Evolutionary conservation across 2,113 vertebrate genomes (phyloP).

Genomic region (Mesembrinibis cayennensis): DNA sequence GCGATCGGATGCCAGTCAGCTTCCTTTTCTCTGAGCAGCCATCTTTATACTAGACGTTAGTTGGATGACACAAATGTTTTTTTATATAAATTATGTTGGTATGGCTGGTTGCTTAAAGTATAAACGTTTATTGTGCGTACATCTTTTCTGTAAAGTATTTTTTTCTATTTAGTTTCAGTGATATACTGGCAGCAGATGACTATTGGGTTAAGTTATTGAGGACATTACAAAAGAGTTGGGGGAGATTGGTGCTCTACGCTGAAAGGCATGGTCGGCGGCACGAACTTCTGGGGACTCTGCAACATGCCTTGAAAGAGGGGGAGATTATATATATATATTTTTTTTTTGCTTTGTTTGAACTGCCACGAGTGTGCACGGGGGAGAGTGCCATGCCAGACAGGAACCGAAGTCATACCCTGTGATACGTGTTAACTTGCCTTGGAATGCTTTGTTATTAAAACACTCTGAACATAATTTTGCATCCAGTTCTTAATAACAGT

Average conservation of each 20-base stretch:
- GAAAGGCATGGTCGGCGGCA: constrained; percentile 35
- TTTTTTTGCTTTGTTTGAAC: background rate
- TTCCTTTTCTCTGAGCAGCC: constrained; percentile 77
- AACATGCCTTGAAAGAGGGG: constrained; percentile 32
- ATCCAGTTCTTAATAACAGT: background rate
- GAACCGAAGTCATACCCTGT: background rate
- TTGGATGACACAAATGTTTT: constrained; percentile 69
- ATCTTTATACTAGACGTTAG: constrained; percentile 75
- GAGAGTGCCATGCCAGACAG: background rate
- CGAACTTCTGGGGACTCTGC: constrained; percentile 38
- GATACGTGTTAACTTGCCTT: constrained; percentile 25
- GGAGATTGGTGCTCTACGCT: constrained; percentile 63
- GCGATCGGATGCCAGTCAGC: constrained; percentile 61
- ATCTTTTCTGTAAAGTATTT: constrained; percentile 72
- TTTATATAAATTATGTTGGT: constrained; percentile 77
- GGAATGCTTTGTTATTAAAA: constrained; percentile 43
- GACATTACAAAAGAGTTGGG: background rate
- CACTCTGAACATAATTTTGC: constrained; percentile 18
- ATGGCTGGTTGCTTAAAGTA: constrained; percentile 70
- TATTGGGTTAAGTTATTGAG: constrained; percentile 67
- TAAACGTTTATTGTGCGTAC: constrained; percentile 70
- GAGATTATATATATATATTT: background rate
- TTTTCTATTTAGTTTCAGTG: constrained; percentile 58
- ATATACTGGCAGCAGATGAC: constrained; percentile 67
- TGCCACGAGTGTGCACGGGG: background rate